A percentile compares a stretch with the other conserved stretches of the same genome.
These are phyloP conservation scores for Chiloscyllium punctatum DNA, from an alignment of 2,797 vertebrate genomes.

Conservation along the genomic window DNA sequence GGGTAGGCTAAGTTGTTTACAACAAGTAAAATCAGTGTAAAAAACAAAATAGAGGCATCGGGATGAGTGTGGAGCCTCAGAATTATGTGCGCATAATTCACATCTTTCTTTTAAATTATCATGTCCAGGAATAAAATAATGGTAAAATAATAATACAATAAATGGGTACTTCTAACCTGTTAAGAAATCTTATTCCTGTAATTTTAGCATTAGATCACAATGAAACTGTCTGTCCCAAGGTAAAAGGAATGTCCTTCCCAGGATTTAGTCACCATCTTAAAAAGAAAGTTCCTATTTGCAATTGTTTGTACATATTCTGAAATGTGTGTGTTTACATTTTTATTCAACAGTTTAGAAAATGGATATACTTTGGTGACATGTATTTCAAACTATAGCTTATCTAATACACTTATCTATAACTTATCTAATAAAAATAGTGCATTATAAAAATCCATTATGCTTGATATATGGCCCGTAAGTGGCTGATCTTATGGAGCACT, in stretches of 20 bases:
- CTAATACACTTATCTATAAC: neutral
- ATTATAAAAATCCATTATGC: neutral
- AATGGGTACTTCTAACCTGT: neutral
- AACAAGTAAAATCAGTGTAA: neutral
- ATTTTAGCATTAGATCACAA: neutral
- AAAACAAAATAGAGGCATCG: neutral
- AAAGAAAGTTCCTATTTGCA: neutral
- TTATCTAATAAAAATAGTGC: neutral
- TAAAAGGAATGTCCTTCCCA: neutral
- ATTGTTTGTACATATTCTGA: neutral
- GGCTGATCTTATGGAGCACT: neutral
- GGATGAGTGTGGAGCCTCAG: neutral
- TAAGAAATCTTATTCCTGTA: neutral
- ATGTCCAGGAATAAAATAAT: neutral
- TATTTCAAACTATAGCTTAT: neutral
- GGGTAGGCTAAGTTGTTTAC: neutral
- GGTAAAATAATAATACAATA: neutral
- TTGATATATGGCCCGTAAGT: neutral
- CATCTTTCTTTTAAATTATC: neutral
- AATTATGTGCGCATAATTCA: too few species aligned
- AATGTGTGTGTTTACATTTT: neutral
- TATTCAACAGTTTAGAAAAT: neutral
- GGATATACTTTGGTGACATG: neutral
- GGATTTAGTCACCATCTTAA: neutral
- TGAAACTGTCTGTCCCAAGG: too few species aligned